These are phyloP conservation scores for Mimumesa dahlbomi DNA, from an alignment of 2,888 invertebrate genomes.

Conservation along the genomic window DNA sequence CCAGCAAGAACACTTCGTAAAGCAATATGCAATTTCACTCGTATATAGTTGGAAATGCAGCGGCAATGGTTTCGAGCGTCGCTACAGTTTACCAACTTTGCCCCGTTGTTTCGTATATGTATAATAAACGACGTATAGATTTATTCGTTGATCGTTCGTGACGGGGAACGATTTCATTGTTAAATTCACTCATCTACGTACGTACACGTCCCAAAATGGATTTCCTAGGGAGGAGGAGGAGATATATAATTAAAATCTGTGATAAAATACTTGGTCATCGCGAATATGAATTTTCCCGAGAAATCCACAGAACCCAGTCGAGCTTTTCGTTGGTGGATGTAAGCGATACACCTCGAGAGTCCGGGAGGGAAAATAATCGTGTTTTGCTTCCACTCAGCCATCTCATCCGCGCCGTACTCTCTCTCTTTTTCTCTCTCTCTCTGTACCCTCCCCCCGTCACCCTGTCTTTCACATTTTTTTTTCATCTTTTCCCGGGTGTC, in stretches of 20 bases:
- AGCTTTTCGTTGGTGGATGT: conserved; percentile 1
- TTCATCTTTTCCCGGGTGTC: not conserved
- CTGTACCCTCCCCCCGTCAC: conserved; percentile 2
- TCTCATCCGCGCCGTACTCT: conserved; percentile 6
- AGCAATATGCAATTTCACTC: conserved; percentile 6
- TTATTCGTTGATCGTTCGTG: not conserved
- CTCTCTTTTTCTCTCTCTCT: not conserved
- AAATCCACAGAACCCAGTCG: not conserved
- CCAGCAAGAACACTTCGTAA: not conserved
- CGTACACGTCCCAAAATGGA: too few species aligned
- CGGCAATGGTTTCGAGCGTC: not conserved
- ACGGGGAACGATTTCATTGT: not conserved
- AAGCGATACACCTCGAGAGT: conserved; percentile 20
- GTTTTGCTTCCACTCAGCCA: conserved; percentile 40
- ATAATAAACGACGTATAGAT: not conserved
- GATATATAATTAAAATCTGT: conserved; percentile 18
- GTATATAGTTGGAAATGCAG: not conserved
- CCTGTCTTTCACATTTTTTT: too few species aligned
- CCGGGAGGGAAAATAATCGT: conserved; percentile 41
- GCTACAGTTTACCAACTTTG: too few species aligned
- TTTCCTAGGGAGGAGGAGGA: too few species aligned
- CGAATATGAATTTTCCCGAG: not conserved
- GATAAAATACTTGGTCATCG: not conserved
- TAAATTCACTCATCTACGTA: not conserved
- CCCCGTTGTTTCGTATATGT: too few species aligned